Evolutionary conservation across 2,888 invertebrate species (phyloP), one percentile per base, ranked within the genome.

Genomic region (Pollenia angustigena): DNA sequence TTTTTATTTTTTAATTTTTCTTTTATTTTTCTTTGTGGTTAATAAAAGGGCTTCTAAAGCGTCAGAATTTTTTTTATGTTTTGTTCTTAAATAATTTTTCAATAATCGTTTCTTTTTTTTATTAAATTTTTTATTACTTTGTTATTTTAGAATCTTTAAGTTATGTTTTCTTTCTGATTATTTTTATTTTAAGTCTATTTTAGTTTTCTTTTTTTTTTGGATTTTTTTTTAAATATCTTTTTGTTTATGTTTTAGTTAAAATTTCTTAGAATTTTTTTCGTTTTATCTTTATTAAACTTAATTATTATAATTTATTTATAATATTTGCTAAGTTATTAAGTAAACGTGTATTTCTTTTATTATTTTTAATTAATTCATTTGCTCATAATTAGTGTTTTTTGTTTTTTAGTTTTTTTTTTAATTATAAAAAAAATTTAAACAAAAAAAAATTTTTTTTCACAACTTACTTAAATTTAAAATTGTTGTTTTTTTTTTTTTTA

Each of bases 1-100:
- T 46, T 56, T 69, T 4, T 58, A 64, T 56, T 79, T 74, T 32
- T 44, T 74, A 40, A 74, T 68, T 68, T 68, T 52, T 75, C 10
- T 50, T 74, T 71, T 23, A 8, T 32, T 74, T 82, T 82, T 69
- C 11, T 78, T 64, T 69, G 62, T 82, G 69, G 54, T 82, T 87
- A 83, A 86, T 88, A 83, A 87, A 87, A 85, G 88, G 87, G 88
- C 87, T 85, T 85, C 87, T 87, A 87, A 87, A 85, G 85, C 85
- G 85, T 85, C 85, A 79, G 85, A 85, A 85, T 88, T 82, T 85
- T 23, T 80, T 81, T 52, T 54, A 40, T 72, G 18, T 86, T 64
- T 76, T 60, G 23, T 78, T 79, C 74, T 72, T 85, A 83, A 56
- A 81, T 81, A 83, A 50, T 80, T 62, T 78, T 84, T 74, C 74